Conservation (phyloP, 2,113 vertebrate genomes). For the Cynoglossus semilaevis region DNA sequence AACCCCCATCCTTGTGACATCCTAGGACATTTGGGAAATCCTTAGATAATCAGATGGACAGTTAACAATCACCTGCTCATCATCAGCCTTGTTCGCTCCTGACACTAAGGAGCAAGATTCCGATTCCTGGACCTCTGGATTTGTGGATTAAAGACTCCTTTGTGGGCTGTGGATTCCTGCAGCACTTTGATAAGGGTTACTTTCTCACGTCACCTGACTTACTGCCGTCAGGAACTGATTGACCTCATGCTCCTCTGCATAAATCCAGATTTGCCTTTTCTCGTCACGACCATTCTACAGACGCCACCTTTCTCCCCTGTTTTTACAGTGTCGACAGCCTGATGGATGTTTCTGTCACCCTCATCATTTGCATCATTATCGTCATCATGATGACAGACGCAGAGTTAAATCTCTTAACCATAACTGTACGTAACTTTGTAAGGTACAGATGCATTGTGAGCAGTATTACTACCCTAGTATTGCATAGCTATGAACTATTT, state of each 20-base stretch:
- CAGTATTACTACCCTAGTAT: constrained; percentile 17
- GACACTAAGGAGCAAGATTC: constrained; percentile 20
- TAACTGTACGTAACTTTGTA: constrained; percentile 2
- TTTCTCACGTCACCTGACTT: constrained; percentile 14
- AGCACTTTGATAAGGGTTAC: constrained; percentile 28
- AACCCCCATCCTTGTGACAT: constrained; percentile 22
- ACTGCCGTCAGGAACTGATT: neutral
- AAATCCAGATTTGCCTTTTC: constrained; percentile 20
- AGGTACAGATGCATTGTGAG: constrained; percentile 14
- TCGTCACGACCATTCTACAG: neutral
- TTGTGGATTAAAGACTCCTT: constrained; percentile 21
- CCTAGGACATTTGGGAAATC: constrained; percentile 34
- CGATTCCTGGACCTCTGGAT: constrained; percentile 30
- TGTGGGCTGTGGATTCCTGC: constrained; percentile 26
- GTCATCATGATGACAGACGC: neutral
- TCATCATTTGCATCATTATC: constrained; percentile 19
- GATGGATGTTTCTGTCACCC: constrained; percentile 27
- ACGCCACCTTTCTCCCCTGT: constrained; percentile 17
- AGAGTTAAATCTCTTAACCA: constrained; percentile 22
- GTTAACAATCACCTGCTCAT: constrained; percentile 31
- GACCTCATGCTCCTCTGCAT: constrained; percentile 19
- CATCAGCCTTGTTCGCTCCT: constrained; percentile 14
- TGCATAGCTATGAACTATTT: constrained; percentile 26
- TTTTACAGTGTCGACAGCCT: constrained; percentile 25
- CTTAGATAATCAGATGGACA: constrained; percentile 26